A percentile compares a stretch with the other conserved stretches of the same genome.
phyloP scores from a whole-genome alignment of 2,797 vertebrate genomes.

The Ataeniobius toweri region DNA sequence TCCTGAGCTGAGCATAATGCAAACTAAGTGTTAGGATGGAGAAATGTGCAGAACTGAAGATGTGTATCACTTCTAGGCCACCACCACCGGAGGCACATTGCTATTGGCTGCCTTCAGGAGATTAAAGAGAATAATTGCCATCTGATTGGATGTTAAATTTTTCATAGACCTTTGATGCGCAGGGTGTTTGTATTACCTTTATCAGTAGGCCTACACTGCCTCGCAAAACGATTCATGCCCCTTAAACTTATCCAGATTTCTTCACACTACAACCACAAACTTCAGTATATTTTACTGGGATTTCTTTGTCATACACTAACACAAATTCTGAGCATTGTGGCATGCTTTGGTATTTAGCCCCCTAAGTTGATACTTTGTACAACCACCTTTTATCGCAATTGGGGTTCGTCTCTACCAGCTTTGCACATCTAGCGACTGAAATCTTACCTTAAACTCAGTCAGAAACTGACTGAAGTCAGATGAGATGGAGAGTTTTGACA shows the following conservation, averaged over 20 bases:
- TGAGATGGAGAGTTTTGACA: neutral
- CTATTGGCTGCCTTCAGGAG: constrained; percentile 84
- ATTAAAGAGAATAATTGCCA: constrained; percentile 87
- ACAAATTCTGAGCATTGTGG: neutral
- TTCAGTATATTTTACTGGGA: neutral
- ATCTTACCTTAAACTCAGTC: neutral
- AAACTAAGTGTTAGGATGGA: constrained; percentile 80
- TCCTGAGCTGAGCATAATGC: constrained; percentile 77
- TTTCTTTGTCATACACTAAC: neutral
- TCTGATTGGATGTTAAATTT: constrained; percentile 85
- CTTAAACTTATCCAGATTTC: neutral
- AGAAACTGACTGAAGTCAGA: too few species aligned
- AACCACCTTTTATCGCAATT: neutral
- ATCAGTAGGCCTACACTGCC: constrained; percentile 65
- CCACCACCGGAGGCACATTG: constrained; percentile 73
- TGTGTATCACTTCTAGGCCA: constrained; percentile 72
- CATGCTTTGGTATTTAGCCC: neutral
- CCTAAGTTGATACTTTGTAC: neutral
- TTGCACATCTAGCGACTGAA: neutral
- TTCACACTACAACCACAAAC: neutral
- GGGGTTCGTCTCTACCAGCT: neutral
- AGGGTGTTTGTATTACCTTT: constrained; percentile 77
- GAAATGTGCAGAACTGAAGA: constrained; percentile 65
- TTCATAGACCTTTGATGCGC: constrained; percentile 80
- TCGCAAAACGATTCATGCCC: neutral